These are phyloP conservation scores for Myotis lucifugus DNA, from an alignment of 2,113 vertebrate genomes.

Conservation along the genomic window DNA sequence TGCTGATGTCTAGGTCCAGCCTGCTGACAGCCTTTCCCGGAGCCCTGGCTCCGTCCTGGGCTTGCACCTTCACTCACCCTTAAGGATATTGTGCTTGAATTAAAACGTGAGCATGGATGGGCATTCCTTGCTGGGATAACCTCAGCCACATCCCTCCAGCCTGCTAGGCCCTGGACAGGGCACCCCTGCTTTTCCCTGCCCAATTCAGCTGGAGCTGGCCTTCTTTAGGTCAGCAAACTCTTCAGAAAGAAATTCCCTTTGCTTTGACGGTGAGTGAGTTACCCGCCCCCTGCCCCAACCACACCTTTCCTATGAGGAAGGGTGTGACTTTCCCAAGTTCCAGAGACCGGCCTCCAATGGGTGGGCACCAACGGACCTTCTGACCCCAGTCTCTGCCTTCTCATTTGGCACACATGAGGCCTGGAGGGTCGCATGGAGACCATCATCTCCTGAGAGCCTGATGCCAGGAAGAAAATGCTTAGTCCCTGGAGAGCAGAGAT, in stretches of 20 bases:
- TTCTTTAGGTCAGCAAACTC: background rate
- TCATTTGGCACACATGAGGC: background rate
- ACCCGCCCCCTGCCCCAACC: background rate
- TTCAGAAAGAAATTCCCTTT: background rate
- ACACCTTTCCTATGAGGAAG: background rate
- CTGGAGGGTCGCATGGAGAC: fast-evolving
- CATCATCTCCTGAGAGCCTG: background rate
- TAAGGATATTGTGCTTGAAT: background rate
- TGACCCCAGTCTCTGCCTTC: background rate
- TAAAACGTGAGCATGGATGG: background rate
- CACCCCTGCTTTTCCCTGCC: background rate
- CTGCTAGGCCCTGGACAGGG: background rate
- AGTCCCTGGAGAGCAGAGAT: background rate
- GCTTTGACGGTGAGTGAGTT: background rate
- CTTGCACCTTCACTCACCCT: background rate
- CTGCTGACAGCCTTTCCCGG: background rate
- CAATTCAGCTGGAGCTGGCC: background rate
- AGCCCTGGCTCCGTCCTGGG: background rate
- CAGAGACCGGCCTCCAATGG: background rate
- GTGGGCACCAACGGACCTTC: background rate
- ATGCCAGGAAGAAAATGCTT: background rate
- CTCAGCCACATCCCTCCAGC: background rate
- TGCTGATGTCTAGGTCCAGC: background rate
- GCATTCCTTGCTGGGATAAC: no score
- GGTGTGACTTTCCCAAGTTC: background rate